Base-by-base conservation (phyloP, 2,888 invertebrate species). In the Flexamia atlantica region DNA sequence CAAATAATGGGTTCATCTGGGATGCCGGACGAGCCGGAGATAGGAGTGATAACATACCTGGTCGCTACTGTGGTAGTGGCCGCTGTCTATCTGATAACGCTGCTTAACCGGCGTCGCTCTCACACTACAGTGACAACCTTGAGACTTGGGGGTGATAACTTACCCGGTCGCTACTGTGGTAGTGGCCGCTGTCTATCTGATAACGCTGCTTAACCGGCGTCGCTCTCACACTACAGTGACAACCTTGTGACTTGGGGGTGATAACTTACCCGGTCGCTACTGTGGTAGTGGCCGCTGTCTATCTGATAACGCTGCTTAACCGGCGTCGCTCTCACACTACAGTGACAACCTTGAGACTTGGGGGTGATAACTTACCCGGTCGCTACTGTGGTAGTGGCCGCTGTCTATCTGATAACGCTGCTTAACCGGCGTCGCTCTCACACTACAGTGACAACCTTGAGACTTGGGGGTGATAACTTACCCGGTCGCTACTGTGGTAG, bases 1-100 rank as follows among this genome's bases (percentile, higher is more conserved):
- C 76, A 76, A 76, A 76, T 76, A 76, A 76, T 76, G 76, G 76
- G 76, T 76, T 76, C 76, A 76, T 76, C 76, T 76, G 25, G 76
- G 76, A 76, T 76, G 76, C 76, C 76, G 40, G 76, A 76, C 76
- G 40, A 76, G 76, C 76, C 76, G 17, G 17, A 76, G 76, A 76
- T 76, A 76, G 50, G 42, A 23, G 76, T 76, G 76, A 76, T 76
- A 76, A 76, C 76, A 76, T 76, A 76, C 76, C 76, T 40, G 76
- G 76, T 23, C 76, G 76, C 76, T 76, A 76, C 76, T 50, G 76
- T 76, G 76, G 40, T 25, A n/a, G 46, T 50, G 50, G 76, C 17
- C 76, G 28, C 28, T 36, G 76, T 76, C 50, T 46, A 76, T 76
- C 76, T 50, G 76, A 76, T 76, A 76, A 28, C 40, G 76, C 46